Evolutionary conservation across 2,113 vertebrate species (phyloP), one percentile per base, ranked within the genome.

Genomic region (Bubo scandiacus): DNA sequence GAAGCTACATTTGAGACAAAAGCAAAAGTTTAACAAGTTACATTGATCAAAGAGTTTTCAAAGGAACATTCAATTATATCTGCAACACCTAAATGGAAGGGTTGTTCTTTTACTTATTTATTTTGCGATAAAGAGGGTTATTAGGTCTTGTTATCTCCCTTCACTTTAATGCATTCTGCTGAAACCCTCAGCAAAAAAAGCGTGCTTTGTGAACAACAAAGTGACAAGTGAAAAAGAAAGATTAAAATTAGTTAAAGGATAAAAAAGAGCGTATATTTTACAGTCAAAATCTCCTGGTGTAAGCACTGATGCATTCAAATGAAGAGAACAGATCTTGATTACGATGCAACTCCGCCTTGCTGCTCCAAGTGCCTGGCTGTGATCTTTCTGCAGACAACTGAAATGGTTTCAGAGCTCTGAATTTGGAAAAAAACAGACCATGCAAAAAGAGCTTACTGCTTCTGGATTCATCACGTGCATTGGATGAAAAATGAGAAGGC

Each of bases 371-470:
- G 15, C 86, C 61, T 42, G 75, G 67, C 88, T 93, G 74, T 10
- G 58, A 88, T 88, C 40, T 47, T 90, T 65, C 67, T 84, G 22
- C 94, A 96, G 90, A 83, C 84, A 91, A 90, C 47, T 10, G 61
- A 88, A 83, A 96, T 32, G 62, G 47, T 71, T 93, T 96, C 89
- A 94, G 77, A 89, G 96, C 82, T 95, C 94, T 95, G 94, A 94
- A 95, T 95, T 63, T 94, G 82, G 91, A 47, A 3, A 5, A 57
- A 32, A 29, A 30, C 12, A 86, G 94, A 97, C 94, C 97, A 93
- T 98, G 98, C 94, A 96, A 95, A 98, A 98, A 95, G 95, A 97
- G 95, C 97, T 98, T 97, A 97, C 57, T 85, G 95, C 88, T 94
- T 96, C 84, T 97, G 96, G 95, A 97, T 96, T 97, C 95, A 90